phyloP scores from a whole-genome alignment of 2,888 invertebrate genomes.

The Crepidodera aurea region DNA sequence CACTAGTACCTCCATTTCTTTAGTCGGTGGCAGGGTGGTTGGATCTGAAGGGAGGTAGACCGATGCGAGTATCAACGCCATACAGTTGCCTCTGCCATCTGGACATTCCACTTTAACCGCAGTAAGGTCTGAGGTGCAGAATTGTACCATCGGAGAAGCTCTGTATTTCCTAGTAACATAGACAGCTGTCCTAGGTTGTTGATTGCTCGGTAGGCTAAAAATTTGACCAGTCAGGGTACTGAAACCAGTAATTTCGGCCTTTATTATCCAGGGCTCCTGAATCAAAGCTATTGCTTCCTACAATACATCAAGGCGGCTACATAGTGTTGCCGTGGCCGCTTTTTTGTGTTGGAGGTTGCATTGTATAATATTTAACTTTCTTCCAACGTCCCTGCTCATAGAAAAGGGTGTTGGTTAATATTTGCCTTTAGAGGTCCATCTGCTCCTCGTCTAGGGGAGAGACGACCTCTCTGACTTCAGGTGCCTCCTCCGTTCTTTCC shows the following conservation, averaged over 20 bases:
- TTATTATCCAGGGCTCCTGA: constrained; percentile 2
- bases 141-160: neutral
- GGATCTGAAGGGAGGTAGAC: constrained; percentile 6
- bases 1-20: constrained; percentile 1
- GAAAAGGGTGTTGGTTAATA: no score
- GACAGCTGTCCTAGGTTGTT: constrained; percentile 14
- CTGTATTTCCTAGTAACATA: constrained; percentile 6
- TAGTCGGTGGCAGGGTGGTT: neutral
- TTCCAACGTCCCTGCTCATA: neutral
- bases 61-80: constrained; percentile 8
- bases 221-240: constrained; percentile 1
- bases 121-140: constrained; percentile 3
- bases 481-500: no score
- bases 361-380: neutral
- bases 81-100: no score
- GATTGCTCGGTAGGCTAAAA: constrained; percentile 13
- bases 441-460: no score
- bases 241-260: constrained; percentile 8
- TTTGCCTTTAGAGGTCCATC: no score
- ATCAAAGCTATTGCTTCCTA: neutral
- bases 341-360: neutral
- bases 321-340: neutral
- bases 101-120: neutral
- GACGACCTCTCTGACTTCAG: no score
- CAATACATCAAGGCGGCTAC: neutral